Base-by-base conservation (phyloP, 2,113 vertebrate genomes). In the Vimba vimba region DNA sequence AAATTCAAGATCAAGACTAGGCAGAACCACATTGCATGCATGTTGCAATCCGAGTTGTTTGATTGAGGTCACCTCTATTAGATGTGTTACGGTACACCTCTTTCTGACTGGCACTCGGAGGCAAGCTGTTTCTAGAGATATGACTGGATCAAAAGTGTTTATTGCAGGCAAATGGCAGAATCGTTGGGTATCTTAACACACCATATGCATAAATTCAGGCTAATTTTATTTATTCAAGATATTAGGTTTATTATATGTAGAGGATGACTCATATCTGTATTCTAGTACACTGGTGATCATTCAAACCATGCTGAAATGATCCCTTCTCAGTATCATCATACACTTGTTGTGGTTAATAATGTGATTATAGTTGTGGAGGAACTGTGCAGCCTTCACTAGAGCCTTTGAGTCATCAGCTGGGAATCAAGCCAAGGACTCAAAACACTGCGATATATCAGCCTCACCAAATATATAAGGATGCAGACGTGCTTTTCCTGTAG, bases 81-180 rank as follows among this genome's bases (percentile, higher is more conserved):
- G 27, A 55, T 21, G 45, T 69, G 55, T 82, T 82, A 82, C 25
- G 45, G 62, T 82, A 52, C 3, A n/a, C 4, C 17, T 64, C 11
- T 52, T 82, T 30, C 45, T n/a, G 62, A 6, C 11, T 52, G 36
- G 27, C 15, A 30, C n/a, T 52, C 19, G 33, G 62, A 52, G 60
- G 19, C 43, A 82, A 82, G 62, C 43, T 82, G 62, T 68, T 80
- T 64, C n/a, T 66, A 30, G 60, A 43, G 55, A 79, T 62, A 79
- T 79, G 13, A 39, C 60, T 64, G 13, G 39, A 80, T 47, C 39
- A 64, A 62, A 27, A 47, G 43, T 47, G 36, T 27, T 59, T 80
- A 10, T 80, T 62, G 3, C 13, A 17, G 27, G n/a, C 12, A 9
- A 59, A 64, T 47, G 7, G 9, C 59, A 64, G 1, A 12, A 60